phyloP scores from a whole-genome alignment of 2,113 vertebrate genomes.

The Oreochromis niloticus region DNA sequence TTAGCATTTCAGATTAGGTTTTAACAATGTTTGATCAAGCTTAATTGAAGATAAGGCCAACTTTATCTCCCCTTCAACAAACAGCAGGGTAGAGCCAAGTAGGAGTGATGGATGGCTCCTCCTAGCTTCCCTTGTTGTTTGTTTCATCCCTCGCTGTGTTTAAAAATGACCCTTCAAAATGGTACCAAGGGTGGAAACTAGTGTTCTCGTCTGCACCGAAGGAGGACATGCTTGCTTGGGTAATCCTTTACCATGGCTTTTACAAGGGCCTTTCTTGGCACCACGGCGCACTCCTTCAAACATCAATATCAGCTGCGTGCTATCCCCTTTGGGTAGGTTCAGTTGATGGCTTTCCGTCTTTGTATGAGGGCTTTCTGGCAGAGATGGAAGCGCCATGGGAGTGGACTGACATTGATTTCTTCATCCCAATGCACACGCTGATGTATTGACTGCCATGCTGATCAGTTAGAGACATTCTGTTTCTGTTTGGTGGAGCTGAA shows the following conservation, averaged over 20 bases:
- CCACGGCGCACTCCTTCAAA: conserved; percentile 42
- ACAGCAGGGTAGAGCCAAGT: conserved; percentile 33
- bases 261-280: conserved; percentile 38
- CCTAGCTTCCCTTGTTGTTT: conserved; percentile 47
- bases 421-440: conserved; percentile 54
- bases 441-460: conserved; percentile 51
- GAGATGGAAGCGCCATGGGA: conserved; percentile 52
- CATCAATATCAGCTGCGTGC: conserved; percentile 55
- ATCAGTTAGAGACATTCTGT: conserved; percentile 45
- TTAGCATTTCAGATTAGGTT: conserved; percentile 28
- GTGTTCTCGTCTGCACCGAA: conserved; percentile 32
- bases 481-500: conserved; percentile 29
- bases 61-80: conserved; percentile 41
- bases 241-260: conserved; percentile 57
- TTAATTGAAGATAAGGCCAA: conserved; percentile 54
- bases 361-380: conserved; percentile 55
- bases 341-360: conserved; percentile 52
- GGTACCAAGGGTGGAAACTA: conserved; percentile 52
- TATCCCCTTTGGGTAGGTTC: conserved; percentile 57
- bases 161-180: conserved; percentile 72
- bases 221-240: conserved; percentile 55
- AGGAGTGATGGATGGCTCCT: conserved; percentile 60
- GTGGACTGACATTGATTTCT: conserved; percentile 70
- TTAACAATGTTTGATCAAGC: conserved; percentile 20
- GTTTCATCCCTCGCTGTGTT: conserved; percentile 61